A percentile compares a stretch with the other conserved stretches of the same genome.
These are phyloP conservation scores for Odontocerum albicorne DNA, from an alignment of 2,888 invertebrate genomes.

Conservation along the genomic window DNA sequence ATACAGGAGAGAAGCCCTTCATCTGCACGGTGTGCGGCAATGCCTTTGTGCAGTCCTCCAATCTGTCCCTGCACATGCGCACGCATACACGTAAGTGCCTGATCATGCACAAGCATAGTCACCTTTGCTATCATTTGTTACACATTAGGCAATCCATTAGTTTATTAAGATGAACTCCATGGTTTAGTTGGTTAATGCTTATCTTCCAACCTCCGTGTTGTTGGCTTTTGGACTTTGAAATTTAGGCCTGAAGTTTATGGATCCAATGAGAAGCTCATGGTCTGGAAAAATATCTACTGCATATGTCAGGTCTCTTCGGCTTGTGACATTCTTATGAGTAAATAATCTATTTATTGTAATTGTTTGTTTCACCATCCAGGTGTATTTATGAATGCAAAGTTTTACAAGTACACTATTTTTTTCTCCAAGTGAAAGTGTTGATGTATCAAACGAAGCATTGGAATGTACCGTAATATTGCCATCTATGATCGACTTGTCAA, in stretches of 20 bases:
- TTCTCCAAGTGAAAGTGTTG: not conserved
- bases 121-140: slow-evolving; percentile 2
- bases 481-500: too few relatives aligned
- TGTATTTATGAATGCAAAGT: not conserved
- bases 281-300: too few relatives aligned
- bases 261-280: too few relatives aligned
- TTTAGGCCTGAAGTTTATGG: too few relatives aligned
- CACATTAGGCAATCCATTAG: not conserved
- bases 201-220: too few relatives aligned
- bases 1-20: slow-evolving; percentile 64
- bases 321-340: not conserved
- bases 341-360: not conserved
- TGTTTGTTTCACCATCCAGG: not conserved
- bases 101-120: too few relatives aligned
- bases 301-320: too few relatives aligned
- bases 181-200: too few relatives aligned
- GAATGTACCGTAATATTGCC: too few relatives aligned
- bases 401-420: not conserved
- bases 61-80: slow-evolving; percentile 53
- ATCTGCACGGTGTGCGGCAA: slow-evolving; percentile 60
- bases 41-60: slow-evolving; percentile 63
- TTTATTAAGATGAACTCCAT: too few relatives aligned
- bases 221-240: too few relatives aligned
- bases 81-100: slow-evolving; percentile 39
- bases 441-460: too few relatives aligned